These are phyloP conservation scores for Uria aalge DNA, from an alignment of 2,113 vertebrate genomes.

Conservation along the genomic window DNA sequence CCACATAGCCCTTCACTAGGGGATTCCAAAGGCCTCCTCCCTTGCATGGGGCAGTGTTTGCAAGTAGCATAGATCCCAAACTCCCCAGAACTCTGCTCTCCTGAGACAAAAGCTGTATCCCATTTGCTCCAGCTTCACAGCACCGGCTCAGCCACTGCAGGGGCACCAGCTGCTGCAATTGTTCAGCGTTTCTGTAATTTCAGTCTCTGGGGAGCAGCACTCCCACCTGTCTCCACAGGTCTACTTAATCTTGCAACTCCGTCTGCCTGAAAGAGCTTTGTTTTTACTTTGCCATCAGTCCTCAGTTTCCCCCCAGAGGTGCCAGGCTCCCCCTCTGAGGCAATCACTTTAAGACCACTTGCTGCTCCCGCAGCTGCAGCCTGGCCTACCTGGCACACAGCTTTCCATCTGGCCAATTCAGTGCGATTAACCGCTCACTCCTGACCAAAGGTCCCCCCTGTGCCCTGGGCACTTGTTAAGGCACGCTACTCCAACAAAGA, in stretches of 20 bases:
- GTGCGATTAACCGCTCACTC: background rate
- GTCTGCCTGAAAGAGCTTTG: background rate
- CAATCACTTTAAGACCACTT: background rate
- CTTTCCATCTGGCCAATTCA: background rate
- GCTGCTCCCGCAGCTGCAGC: background rate
- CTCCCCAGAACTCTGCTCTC: background rate
- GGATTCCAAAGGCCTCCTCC: background rate
- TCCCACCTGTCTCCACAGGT: background rate
- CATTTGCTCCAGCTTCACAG: background rate
- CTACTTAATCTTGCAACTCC: background rate
- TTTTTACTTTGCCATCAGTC: background rate
- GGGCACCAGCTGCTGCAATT: background rate
- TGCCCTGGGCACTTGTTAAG: background rate
- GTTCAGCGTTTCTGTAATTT: background rate
- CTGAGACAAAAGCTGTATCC: background rate
- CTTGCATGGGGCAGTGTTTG: background rate
- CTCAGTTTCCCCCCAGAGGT: background rate
- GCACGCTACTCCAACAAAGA: background rate
- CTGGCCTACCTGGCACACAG: background rate
- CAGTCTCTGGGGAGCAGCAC: background rate
- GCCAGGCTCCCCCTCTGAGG: background rate
- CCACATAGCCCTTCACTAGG: background rate
- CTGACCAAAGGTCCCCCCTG: background rate
- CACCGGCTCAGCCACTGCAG: background rate
- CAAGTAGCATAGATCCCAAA: background rate